Percentiles rank a stretch among this genome's conserved stretches.
These are phyloP conservation scores for Sesamia inferens DNA, from an alignment of 2,888 invertebrate species.

Conservation along the genomic window DNA sequence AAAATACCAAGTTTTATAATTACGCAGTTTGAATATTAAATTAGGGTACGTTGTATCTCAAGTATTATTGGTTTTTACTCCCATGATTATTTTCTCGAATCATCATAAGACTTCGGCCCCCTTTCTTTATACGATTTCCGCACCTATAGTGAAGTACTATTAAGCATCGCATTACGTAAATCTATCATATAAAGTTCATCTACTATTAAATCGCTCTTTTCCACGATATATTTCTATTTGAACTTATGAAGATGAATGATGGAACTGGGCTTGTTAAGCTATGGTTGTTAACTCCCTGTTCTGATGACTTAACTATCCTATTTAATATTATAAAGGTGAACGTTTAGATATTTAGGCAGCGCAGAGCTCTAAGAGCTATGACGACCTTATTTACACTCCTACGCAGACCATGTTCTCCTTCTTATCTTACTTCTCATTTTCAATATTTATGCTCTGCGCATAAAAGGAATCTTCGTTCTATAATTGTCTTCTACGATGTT, in stretches of 20 bases:
- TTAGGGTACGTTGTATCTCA: constrained; percentile 28
- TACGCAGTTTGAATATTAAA: constrained; percentile 53
- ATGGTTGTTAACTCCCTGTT: no score
- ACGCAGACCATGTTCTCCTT: no score
- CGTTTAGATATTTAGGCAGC: no score
- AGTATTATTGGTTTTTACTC: constrained; percentile 36
- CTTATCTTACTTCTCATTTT: no score
- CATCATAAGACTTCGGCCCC: neutral
- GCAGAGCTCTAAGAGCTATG: no score
- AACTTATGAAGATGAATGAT: neutral
- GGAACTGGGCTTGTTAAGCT: neutral
- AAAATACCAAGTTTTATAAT: constrained; percentile 50
- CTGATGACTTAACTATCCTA: neutral
- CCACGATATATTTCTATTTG: neutral
- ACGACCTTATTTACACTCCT: no score
- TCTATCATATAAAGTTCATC: neutral
- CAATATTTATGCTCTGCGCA: no score
- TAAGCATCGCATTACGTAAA: neutral
- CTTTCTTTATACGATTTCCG: neutral
- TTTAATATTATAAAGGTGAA: no score
- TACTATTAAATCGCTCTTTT: neutral
- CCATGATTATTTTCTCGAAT: constrained; percentile 24
- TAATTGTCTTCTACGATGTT: no score
- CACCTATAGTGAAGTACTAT: no score
- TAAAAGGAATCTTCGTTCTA: no score